Base-by-base conservation (phyloP, 1,140 invertebrate species). In the Lasioglossum baleicum region DNA sequence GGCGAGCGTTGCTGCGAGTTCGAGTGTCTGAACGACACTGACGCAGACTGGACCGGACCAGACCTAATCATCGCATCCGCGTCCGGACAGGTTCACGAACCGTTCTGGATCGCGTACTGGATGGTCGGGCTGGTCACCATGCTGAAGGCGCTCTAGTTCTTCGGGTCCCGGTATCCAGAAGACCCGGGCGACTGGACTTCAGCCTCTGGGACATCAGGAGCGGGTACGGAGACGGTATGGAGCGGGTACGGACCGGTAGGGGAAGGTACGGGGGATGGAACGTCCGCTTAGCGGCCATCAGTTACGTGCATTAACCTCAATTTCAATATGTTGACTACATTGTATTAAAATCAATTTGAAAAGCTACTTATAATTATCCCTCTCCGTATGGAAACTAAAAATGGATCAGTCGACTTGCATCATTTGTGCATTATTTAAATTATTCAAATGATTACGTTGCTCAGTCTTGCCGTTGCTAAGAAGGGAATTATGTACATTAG, bases 1-100 rank as follows among this genome's bases (percentile, higher is more conserved):
- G 96, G 96, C 51, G 95, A 96, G 89, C 93, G 95, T 51, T 96
- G 96, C 90, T 96, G 96, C 89, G 96, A 96, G 83, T 96, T 96
- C 87, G 95, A 96, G 87, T 96, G 96, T 87, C 93, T 96, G 61
- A 95, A 96, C 68, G 88, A 86, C 4, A 88, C 79, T n/a, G 88
- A 89, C 51, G 77, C 82, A 22, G 88, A 92, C 82, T 91, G 88
- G 91, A 90, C 76, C 69, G 88, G 83, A 7, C 85, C 85, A 42
- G 87, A 91, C 60, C 67, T 91, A 44, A 86, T 91, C 64, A 89
- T 89, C 71, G 87, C 88, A 15, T 67, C 86, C 0, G 86, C 80
- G 69, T 89, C 87, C 13, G 69, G 85, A 61, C 53, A 51, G 40
- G 60, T 81, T 11, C 51, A 61, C 2, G 40, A 83, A 65, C 75